Evolutionary conservation across 2,888 invertebrate species (phyloP).

Genomic region (Macrosiphum euphorbiae): DNA sequence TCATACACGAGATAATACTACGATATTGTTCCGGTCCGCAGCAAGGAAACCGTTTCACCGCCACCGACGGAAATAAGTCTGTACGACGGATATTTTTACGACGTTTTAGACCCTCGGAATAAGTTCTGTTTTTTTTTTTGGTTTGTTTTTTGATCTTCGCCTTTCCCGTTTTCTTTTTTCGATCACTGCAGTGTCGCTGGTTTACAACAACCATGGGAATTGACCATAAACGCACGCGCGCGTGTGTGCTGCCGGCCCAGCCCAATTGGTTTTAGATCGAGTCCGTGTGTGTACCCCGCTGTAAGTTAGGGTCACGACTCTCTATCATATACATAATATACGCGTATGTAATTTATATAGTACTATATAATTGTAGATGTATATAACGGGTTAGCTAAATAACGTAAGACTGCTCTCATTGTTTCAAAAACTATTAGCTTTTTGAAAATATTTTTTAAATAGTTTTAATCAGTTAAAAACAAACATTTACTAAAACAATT

Average conservation of each 20-base stretch:
- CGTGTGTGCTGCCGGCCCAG: neutral
- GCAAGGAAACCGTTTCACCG: neutral
- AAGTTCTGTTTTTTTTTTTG: neutral
- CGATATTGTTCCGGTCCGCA: neutral
- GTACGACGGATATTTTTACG: neutral
- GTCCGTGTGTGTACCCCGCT: neutral
- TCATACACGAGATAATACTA: neutral
- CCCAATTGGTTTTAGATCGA: constrained; percentile 57
- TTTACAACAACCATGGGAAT: constrained; percentile 60
- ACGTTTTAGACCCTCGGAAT: neutral
- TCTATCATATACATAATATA: neutral
- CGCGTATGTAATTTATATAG: neutral
- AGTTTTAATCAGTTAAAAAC: too few relatives aligned
- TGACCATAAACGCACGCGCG: constrained; percentile 11
- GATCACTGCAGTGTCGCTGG: neutral
- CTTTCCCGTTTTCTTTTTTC: neutral
- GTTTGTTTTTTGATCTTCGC: neutral
- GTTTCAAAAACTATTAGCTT: too few relatives aligned
- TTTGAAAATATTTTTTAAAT: too few relatives aligned
- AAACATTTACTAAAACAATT: too few relatives aligned
- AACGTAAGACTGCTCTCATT: too few relatives aligned
- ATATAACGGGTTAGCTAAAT: too few relatives aligned
- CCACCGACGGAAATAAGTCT: neutral
- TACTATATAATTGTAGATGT: too few relatives aligned
- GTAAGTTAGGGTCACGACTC: constrained; percentile 2